A percentile compares a stretch with the other conserved stretches of the same genome.
These are phyloP conservation scores for Varecia variegata DNA, from an alignment of 2,797 vertebrate species.

Conservation along the genomic window DNA sequence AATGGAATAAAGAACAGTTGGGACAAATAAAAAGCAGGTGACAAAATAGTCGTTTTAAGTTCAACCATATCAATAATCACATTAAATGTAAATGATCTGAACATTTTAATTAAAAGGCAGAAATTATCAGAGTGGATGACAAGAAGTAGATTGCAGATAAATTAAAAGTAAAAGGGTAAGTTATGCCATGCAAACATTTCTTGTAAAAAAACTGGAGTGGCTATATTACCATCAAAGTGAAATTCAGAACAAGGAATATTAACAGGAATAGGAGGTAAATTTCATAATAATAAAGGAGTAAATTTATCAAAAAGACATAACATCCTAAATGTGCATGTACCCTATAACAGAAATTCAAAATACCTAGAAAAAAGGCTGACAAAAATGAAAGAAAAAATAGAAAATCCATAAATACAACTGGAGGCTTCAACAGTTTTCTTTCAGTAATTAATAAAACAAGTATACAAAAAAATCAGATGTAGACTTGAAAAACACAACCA, in stretches of 20 bases:
- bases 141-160: not conserved
- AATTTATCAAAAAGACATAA: not conserved
- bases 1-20: not conserved
- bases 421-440: not conserved
- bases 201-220: not conserved
- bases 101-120: not conserved
- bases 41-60: slow-evolving; percentile 4
- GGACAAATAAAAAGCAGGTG: not conserved
- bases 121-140: not conserved
- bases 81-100: not conserved
- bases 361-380: not conserved
- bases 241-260: not conserved
- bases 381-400: not conserved
- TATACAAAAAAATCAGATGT: not conserved
- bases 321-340: not conserved
- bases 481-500: not conserved
- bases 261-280: not conserved
- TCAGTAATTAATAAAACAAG: not conserved
- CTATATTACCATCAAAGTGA: not conserved
- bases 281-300: not conserved
- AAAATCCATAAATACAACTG: not conserved
- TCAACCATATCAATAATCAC: not conserved
- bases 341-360: not conserved
- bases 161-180: not conserved
- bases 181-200: not conserved